Percentiles rank a stretch among this genome's conserved stretches.
Evolutionary conservation across 2,113 vertebrate genomes (phyloP).

Genomic region (Pelmatolapia mariae): DNA sequence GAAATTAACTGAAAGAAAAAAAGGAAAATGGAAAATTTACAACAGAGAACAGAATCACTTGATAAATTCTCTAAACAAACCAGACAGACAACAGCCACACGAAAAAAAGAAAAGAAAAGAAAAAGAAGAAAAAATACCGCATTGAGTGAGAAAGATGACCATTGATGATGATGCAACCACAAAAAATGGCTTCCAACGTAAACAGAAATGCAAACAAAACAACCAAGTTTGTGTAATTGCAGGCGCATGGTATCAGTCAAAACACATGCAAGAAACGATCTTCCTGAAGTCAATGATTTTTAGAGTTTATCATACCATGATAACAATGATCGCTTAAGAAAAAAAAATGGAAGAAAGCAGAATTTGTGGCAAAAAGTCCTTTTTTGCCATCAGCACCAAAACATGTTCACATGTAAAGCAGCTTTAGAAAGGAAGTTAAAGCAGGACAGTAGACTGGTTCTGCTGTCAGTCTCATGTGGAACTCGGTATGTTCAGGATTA

Average conservation of each 20-base stretch:
- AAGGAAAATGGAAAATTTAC: conserved; percentile 67
- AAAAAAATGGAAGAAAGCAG: conserved; percentile 35
- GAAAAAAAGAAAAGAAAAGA: conserved; percentile 17
- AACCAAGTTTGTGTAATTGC: conserved; percentile 66
- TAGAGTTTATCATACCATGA: conserved; percentile 42
- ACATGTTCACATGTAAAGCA: conserved; percentile 14
- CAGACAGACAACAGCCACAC: conserved; percentile 59
- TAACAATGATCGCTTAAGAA: conserved; percentile 58
- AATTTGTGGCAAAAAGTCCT: conserved; percentile 81
- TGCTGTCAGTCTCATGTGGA: background rate
- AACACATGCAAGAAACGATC: conserved; percentile 75
- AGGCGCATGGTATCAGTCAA: conserved; percentile 46
- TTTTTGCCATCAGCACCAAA: conserved; percentile 80
- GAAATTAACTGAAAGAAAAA: conserved; percentile 61
- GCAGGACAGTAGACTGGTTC: background rate
- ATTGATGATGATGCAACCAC: conserved; percentile 50
- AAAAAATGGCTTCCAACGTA: conserved; percentile 54
- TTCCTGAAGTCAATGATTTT: conserved; percentile 45
- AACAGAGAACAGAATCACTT: conserved; percentile 93
- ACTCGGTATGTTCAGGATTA: background rate
- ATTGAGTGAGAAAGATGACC: background rate
- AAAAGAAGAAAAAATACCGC: background rate
- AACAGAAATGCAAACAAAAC: conserved; percentile 68
- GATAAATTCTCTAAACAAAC: conserved; percentile 54
- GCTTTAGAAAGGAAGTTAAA: background rate